A percentile compares a stretch with the other conserved stretches of the same genome.
phyloP scores from a whole-genome alignment of 2,797 vertebrate species.

The Falco concolor region DNA sequence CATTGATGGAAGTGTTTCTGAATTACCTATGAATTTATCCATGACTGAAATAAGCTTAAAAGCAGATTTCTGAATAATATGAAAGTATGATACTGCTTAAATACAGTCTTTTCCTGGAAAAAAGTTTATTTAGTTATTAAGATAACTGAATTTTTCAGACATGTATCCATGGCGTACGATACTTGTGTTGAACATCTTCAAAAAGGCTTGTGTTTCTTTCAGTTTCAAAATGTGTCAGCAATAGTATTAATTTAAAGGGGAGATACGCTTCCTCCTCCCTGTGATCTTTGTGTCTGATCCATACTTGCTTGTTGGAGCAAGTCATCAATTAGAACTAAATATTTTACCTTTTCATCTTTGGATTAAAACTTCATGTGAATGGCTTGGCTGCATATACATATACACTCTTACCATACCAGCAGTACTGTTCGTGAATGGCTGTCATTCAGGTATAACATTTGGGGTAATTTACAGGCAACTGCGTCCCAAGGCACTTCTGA shows the following conservation, averaged over 20 bases:
- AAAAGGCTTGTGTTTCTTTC: not conserved
- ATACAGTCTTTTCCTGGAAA: not conserved
- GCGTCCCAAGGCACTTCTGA: fast-evolving
- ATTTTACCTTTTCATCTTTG: not conserved
- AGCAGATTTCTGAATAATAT: not conserved
- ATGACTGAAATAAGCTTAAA: not conserved
- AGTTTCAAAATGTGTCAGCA: not conserved
- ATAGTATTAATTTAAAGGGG: not conserved
- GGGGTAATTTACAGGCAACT: not conserved
- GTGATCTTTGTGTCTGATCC: not conserved
- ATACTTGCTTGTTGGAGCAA: not conserved
- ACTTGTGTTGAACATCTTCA: not conserved
- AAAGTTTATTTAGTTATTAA: not conserved
- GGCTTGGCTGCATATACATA: not conserved
- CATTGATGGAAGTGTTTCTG: not conserved
- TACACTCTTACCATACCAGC: not conserved
- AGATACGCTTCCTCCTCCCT: not conserved
- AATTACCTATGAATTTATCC: not conserved
- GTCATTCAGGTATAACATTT: not conserved
- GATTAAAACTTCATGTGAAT: not conserved
- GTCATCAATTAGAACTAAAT: not conserved
- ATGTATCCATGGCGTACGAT: not conserved
- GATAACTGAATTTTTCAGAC: not conserved
- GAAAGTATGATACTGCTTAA: not conserved
- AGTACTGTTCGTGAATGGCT: not conserved